Evolutionary conservation across 2,888 invertebrate genomes (phyloP), one percentile per base, ranked within the genome.

Genomic region (Masnerella sp.): DNA sequence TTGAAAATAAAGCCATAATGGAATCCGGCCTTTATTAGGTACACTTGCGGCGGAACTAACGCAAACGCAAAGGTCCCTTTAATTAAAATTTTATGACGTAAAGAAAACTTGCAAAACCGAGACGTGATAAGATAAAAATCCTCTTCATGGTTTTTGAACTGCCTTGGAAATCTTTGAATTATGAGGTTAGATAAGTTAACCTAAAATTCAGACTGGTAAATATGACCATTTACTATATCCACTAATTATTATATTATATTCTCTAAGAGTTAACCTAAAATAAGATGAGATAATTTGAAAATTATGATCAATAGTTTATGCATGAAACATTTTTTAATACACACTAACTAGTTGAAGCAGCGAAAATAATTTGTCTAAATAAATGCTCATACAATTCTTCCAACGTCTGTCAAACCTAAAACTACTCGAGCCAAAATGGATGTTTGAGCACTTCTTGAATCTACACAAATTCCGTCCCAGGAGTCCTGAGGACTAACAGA

Each of bases 1-100:
- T 69, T 54, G 32, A 69, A 65, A 59, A 59, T 52, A 59, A 67
- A 62, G 25, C 54, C 54, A 34, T 54, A 52, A 71, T 49, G 30
- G 45, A 69, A 69, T 52, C 38, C 30, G 5, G 20, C 30, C 15
- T 69, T 69, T 61, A 45, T 30, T 59, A 54, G 59, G 9, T 11
- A 45, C 43, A 43, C 36, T 51, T 45, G 51, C 42, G 25, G 36
- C 25, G 45, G 5, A 49, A 49, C 30, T 15, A 36, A 15, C 43
- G 25, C 8, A 7, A 30, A 17, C 34, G 8, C 30, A 22, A 3
- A 20, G 30, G 12, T 34, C 15, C n/a, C n/a, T 42, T 59, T 52
- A 59, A 70, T 62, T 52, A 14, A 61, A 61, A 40, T 54, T 70
- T 62, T 54, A 59, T 7, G 36, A 18, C 42, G 18, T 18, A 38